Evolutionary conservation across 2,113 vertebrate species (phyloP).

Genomic region (Varanus komodoensis): DNA sequence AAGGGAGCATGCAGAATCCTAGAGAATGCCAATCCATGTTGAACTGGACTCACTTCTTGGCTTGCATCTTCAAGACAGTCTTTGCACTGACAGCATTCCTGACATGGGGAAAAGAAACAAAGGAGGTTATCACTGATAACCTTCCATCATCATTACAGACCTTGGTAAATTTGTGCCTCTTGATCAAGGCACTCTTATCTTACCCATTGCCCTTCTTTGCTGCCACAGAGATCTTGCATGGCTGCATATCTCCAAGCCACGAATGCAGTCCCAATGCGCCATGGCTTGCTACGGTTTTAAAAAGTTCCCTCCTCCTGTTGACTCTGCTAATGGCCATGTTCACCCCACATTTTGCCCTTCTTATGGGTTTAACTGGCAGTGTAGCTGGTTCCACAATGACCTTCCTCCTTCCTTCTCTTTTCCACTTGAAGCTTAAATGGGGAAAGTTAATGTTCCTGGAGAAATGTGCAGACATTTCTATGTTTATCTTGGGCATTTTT

Average conservation of each 20-base stretch:
- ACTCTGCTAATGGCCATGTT: conserved; percentile 79
- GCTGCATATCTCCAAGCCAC: conserved; percentile 63
- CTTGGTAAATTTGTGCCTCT: conserved; percentile 81
- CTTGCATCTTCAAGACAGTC: conserved; percentile 81
- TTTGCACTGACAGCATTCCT: conserved; percentile 81
- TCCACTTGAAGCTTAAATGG: conserved; percentile 84
- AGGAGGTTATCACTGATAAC: conserved; percentile 84
- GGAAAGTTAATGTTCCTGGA: conserved; percentile 66
- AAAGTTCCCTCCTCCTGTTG: conserved; percentile 76
- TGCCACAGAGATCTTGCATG: conserved; percentile 78
- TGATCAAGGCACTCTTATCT: conserved; percentile 82
- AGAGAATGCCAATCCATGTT: conserved; percentile 78
- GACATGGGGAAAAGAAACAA: conserved; percentile 82
- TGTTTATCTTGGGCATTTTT: conserved; percentile 79
- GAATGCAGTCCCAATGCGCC: conserved; percentile 26
- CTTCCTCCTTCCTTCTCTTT: conserved; percentile 83
- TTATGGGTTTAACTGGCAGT: conserved; percentile 85
- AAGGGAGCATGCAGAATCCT: conserved; percentile 82
- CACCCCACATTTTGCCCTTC: conserved; percentile 79
- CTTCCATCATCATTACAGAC: conserved; percentile 79
- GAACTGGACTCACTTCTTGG: conserved; percentile 81
- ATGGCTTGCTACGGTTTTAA: conserved; percentile 63
- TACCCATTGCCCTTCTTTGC: conserved; percentile 85
- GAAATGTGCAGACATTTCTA: conserved; percentile 74
- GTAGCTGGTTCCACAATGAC: conserved; percentile 80